Evolutionary conservation across 2,888 invertebrate genomes (phyloP).

Genomic region (Eudemis profundana): DNA sequence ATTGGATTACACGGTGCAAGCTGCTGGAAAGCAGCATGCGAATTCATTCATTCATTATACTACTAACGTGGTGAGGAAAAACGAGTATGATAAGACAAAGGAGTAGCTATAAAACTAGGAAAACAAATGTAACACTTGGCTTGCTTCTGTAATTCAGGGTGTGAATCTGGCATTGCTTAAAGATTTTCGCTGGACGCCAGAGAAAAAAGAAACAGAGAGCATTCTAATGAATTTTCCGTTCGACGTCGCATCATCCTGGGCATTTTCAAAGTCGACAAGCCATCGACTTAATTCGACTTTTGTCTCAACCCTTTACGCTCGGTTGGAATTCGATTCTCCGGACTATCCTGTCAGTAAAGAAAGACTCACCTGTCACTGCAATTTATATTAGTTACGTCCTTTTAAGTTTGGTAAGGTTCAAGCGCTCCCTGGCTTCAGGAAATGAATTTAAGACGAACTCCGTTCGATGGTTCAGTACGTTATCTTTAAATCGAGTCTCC

Average conservation of each 20-base stretch:
- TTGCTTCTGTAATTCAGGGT: no score
- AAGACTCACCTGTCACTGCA: background rate
- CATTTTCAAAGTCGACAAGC: conserved; percentile 30
- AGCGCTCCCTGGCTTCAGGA: conserved; percentile 54
- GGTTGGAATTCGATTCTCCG: conserved; percentile 52
- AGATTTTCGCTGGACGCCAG: no score
- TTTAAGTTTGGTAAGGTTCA: conserved; percentile 17
- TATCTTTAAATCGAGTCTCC: conserved; percentile 43
- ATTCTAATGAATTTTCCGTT: no score
- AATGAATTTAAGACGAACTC: conserved; percentile 60
- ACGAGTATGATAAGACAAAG: no score
- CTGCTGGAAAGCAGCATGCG: no score
- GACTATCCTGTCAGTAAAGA: background rate
- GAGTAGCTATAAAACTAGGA: no score
- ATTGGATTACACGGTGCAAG: background rate
- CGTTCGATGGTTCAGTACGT: conserved; percentile 44
- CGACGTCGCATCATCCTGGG: conserved; percentile 13
- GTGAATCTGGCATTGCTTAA: no score
- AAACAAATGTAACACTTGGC: no score
- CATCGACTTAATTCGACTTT: conserved; percentile 46
- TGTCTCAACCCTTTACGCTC: conserved; percentile 49
- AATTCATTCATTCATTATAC: no score
- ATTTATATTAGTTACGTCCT: background rate
- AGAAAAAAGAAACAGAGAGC: no score
- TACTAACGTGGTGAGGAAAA: no score